Conservation (phyloP, 2,888 invertebrate species). For the Tethea ocularis region DNA sequence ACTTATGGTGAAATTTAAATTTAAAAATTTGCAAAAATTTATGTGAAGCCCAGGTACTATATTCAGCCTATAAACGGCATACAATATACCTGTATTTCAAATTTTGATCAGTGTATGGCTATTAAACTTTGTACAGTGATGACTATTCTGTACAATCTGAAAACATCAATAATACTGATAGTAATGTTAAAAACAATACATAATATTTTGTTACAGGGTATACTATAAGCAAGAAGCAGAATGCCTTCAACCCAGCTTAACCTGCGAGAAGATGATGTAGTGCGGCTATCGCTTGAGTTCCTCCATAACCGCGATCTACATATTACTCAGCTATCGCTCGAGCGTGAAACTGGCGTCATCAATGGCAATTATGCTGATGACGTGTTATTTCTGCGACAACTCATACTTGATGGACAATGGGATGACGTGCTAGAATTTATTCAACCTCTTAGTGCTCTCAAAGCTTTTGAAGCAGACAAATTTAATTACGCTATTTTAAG, state of each 20-base stretch:
- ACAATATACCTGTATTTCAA: too few relatives aligned
- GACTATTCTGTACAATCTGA: too few relatives aligned
- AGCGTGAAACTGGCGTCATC: slow-evolving; percentile 97
- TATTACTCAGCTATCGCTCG: slow-evolving; percentile 94
- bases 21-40: too few relatives aligned
- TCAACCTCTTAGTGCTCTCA: slow-evolving; percentile 93
- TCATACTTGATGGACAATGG: slow-evolving; percentile 99
- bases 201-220: slow-evolving; percentile 49
- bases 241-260: slow-evolving; percentile 94
- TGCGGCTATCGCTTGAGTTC: slow-evolving; percentile 93
- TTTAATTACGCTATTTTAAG: slow-evolving; percentile 94
- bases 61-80: too few relatives aligned
- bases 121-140: too few relatives aligned
- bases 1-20: too few relatives aligned
- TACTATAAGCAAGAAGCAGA: slow-evolving; percentile 32
- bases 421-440: slow-evolving; percentile 98
- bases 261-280: slow-evolving; percentile 94
- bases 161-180: too few relatives aligned
- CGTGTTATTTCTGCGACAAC: slow-evolving; percentile 95
- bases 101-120: too few relatives aligned
- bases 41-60: too few relatives aligned
- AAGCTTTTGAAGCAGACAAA: slow-evolving; percentile 91
- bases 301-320: slow-evolving; percentile 95
- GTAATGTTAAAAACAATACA: background rate
- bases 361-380: slow-evolving; percentile 97